Evolutionary conservation across 2,113 vertebrate genomes (phyloP).

Genomic region (Leucopsar rothschildi): DNA sequence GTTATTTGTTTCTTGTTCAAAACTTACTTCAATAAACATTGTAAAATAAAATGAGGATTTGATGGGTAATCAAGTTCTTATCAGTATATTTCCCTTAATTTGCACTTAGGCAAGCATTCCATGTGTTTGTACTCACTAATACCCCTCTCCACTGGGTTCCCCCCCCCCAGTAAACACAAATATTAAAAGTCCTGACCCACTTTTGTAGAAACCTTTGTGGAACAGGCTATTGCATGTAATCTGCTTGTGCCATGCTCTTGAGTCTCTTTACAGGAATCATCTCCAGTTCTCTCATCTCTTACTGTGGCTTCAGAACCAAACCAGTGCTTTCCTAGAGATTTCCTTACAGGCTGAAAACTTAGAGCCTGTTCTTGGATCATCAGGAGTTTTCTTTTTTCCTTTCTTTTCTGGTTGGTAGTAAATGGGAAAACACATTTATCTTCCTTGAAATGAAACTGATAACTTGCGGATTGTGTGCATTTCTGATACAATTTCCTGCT

Average conservation of each 20-base stretch:
- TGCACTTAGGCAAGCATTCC: not conserved
- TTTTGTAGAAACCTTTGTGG: not conserved
- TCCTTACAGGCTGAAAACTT: not conserved
- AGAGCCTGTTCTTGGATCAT: not conserved
- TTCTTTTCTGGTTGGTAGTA: not conserved
- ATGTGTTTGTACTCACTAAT: not conserved
- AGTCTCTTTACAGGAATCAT: not conserved
- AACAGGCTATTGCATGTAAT: not conserved
- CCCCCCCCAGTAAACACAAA: accelerated
- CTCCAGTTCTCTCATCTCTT: not conserved
- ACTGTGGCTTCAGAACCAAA: not conserved
- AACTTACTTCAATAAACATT: not conserved
- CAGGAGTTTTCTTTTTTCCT: not conserved
- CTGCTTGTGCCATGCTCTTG: not conserved
- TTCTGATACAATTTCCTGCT: not conserved
- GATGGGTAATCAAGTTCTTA: not conserved
- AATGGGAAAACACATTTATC: not conserved
- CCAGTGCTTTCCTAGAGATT: not conserved
- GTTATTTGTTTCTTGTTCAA: not conserved
- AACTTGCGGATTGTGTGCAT: not conserved
- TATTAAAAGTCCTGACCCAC: not conserved
- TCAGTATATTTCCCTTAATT: not conserved
- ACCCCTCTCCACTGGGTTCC: not conserved
- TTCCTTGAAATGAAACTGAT: not conserved
- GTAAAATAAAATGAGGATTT: not conserved